Evolutionary conservation across 2,888 invertebrate genomes (phyloP), one percentile per base, ranked within the genome.

Genomic region (Galerucella nymphaeae): DNA sequence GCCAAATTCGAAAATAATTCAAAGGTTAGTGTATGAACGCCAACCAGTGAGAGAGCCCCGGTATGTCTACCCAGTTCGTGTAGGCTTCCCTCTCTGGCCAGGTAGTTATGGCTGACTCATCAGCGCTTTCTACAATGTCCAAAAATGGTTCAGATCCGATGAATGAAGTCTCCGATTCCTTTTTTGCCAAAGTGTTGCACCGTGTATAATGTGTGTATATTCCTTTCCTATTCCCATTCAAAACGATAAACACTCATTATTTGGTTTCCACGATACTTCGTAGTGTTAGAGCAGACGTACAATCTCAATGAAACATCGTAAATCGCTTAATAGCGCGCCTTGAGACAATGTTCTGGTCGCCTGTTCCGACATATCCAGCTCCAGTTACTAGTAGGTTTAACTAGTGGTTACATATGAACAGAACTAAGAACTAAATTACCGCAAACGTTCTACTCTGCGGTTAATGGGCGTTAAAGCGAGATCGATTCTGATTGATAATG

Each of bases 351-450:
- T 38, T 38, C 30, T 38, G 30, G 30, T 38, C 8, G 8, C 18
- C 8, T 50, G 38, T 16, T 13, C 42, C 23, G 23, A 20, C 41
- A 59, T 70, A 41, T 55, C 14, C 61, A 20, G 69, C 68, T 71
- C 58, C 62, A 66, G 72, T 75, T 66, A 68, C 68, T 68, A 61
- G 71, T 62, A 71, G 63, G 70, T 63, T 65, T 41, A 55, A 48
- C 57, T 20, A 45, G 70, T 70, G 73, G 71, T 67, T 76, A 73
- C 67, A 72, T 76, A 74, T 71, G 62, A 75, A 62, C 66, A 58
- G 70, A 66, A 75, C 71, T 66, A 63, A 48, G 41, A 42, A 57
- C 62, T 72, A 71, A 75, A 75, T 75, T 75, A 67, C 73, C 75
- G 68, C 73, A 70, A 53, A 68, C 72, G 64, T 71, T 73, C 38